phyloP scores from a whole-genome alignment of 2,113 vertebrate genomes.

The Aegithalos caudatus region DNA sequence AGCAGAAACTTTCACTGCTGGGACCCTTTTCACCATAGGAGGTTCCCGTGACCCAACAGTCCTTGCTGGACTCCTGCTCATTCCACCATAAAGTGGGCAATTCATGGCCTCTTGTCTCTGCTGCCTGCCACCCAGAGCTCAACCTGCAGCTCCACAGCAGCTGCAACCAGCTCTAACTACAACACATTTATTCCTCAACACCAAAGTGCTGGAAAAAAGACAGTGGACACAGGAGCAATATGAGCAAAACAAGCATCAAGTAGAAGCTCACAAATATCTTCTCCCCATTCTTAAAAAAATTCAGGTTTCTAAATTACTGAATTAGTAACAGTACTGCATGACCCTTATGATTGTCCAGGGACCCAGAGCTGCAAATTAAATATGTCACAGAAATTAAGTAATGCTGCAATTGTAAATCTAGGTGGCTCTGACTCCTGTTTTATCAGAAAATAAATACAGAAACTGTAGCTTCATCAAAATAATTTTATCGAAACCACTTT shows the following conservation, averaged over 20 bases:
- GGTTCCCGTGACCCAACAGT: fast-evolving
- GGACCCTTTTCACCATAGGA: too few species aligned
- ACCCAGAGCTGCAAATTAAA: not conserved
- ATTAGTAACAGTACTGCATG: not conserved
- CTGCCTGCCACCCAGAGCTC: not conserved
- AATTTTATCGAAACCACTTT: not conserved
- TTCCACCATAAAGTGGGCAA: not conserved
- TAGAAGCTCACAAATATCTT: not conserved
- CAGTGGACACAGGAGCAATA: not conserved
- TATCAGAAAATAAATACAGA: not conserved
- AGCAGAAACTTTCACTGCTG: not conserved
- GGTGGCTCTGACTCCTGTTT: not conserved
- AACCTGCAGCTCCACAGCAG: not conserved
- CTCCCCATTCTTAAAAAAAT: not conserved
- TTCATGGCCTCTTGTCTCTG: not conserved
- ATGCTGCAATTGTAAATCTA: not conserved
- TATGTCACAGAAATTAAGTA: fast-evolving
- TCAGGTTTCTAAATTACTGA: not conserved
- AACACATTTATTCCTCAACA: not conserved
- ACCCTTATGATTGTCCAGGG: not conserved
- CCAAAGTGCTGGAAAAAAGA: not conserved
- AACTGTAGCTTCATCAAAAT: not conserved
- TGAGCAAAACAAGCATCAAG: not conserved
- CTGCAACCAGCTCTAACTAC: not conserved
- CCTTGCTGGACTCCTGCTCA: not conserved